Conservation (phyloP, 2,113 vertebrate genomes). For the Meriones unguiculatus region DNA sequence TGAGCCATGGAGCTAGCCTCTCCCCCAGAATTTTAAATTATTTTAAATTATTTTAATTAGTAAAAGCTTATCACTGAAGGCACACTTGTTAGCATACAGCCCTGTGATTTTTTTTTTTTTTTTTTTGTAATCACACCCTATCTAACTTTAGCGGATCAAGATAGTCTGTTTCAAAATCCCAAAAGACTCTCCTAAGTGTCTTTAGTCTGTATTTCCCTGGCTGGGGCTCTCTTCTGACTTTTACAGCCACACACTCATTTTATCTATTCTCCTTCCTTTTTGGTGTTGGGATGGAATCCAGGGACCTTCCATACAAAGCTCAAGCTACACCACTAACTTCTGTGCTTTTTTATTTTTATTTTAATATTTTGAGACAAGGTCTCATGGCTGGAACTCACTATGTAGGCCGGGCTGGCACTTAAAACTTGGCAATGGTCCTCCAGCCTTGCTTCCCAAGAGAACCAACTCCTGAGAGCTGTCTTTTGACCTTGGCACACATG, state of each 20-base stretch:
- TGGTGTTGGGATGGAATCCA: not conserved
- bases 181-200: not conserved
- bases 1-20: not conserved
- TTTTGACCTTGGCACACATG: not conserved
- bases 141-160: not conserved
- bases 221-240: not conserved
- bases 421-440: not conserved
- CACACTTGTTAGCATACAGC: not conserved
- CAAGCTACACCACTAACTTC: not conserved
- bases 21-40: not conserved
- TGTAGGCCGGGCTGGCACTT: not conserved
- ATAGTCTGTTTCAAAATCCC: not conserved
- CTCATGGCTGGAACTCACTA: not conserved
- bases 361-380: not conserved
- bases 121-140: not conserved
- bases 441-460: not conserved
- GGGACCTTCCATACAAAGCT: not conserved
- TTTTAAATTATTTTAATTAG: no score
- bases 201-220: not conserved
- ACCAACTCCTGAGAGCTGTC: not conserved
- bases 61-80: not conserved
- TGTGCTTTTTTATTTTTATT: not conserved
- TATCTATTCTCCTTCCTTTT: not conserved
- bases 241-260: not conserved
- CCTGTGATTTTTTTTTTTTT: not conserved